Conservation (phyloP, 2,113 vertebrate species). For the Atlantisia rogersi region DNA sequence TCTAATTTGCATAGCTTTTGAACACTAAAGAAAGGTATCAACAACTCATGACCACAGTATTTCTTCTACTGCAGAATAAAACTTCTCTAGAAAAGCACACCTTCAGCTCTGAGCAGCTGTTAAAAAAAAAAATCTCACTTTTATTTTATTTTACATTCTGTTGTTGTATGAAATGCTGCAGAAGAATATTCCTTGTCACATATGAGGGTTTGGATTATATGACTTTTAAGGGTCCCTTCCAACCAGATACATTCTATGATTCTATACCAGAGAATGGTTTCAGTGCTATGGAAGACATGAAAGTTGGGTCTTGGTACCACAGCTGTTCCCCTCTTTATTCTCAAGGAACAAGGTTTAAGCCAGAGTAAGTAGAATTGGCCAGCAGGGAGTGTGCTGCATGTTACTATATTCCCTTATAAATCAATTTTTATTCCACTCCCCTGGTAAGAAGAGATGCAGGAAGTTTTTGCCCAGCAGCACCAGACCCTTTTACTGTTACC, state of each 20-base stretch:
- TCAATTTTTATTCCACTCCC: neutral
- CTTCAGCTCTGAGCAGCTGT: neutral
- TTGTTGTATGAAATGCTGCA: neutral
- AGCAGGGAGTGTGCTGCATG: neutral
- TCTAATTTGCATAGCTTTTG: neutral
- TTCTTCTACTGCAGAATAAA: neutral
- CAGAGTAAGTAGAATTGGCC: neutral
- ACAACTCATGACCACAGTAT: neutral
- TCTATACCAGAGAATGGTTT: neutral
- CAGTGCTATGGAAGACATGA: neutral
- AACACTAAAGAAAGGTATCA: neutral
- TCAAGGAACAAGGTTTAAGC: neutral
- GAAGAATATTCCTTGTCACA: neutral
- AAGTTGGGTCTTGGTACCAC: neutral
- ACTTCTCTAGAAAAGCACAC: neutral
- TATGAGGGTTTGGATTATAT: neutral
- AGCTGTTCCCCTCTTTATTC: neutral
- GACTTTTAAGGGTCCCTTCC: too few species aligned
- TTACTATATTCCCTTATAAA: neutral
- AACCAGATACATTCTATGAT: too few species aligned
- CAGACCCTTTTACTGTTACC: neutral
- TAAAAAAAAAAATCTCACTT: neutral
- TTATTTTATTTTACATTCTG: neutral
- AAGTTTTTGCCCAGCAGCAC: neutral
- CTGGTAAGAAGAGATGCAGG: neutral